These are phyloP conservation scores for Drosophila pegasa DNA, from an alignment of 2,888 invertebrate species.

Conservation along the genomic window DNA sequence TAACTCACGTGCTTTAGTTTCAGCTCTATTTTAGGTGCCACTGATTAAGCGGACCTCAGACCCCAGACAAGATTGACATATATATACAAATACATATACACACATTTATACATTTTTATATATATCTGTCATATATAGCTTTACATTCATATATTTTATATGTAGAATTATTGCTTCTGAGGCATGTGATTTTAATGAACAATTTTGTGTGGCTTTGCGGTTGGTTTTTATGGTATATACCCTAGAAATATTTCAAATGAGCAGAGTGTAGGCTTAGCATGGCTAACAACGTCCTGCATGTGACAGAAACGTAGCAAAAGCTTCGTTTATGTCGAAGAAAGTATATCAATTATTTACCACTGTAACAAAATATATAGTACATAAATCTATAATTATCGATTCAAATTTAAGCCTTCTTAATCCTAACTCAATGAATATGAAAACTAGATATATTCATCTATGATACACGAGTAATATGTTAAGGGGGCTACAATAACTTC, in stretches of 20 bases:
- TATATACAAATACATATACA: not conserved
- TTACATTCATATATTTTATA: not conserved
- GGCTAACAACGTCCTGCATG: not conserved
- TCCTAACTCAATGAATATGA: too few species aligned
- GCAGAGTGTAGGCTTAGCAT: not conserved
- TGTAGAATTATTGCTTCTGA: slow-evolving; percentile 22
- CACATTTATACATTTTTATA: not conserved
- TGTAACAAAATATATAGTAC: too few species aligned
- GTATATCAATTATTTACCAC: too few species aligned
- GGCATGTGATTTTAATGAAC: slow-evolving; percentile 39
- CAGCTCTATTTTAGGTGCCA: slow-evolving; percentile 1
- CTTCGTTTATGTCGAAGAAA: too few species aligned
- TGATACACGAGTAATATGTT: too few species aligned
- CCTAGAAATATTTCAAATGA: not conserved
- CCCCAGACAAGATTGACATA: slow-evolving; percentile 5
- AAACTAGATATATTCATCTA: too few species aligned
- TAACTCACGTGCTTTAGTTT: slow-evolving; percentile 21
- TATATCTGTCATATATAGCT: not conserved
- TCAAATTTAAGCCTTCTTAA: too few species aligned
- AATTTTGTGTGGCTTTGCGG: not conserved
- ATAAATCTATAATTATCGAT: too few species aligned
- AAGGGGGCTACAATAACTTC: too few species aligned
- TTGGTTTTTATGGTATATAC: not conserved
- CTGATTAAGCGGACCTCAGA: slow-evolving; percentile 40
- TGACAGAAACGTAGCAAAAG: too few species aligned